A percentile compares a stretch with the other conserved stretches of the same genome.
These are phyloP conservation scores for Barbus barbus DNA, from an alignment of 2,113 vertebrate species.

Conservation along the genomic window DNA sequence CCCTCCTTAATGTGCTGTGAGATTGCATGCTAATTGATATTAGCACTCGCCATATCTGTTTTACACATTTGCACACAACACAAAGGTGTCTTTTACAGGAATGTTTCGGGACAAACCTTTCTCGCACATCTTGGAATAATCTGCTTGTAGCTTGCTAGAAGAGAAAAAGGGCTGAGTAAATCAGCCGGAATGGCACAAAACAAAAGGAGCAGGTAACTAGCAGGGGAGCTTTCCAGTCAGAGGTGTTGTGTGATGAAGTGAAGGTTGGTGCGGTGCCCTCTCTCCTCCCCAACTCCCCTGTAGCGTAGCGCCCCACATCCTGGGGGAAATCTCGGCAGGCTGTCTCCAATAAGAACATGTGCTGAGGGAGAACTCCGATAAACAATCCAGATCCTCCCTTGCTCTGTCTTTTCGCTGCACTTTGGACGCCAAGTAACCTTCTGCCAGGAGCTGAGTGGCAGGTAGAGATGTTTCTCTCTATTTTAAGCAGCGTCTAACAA, in stretches of 20 bases:
- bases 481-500: conserved; percentile 65
- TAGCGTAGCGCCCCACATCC: conserved; percentile 17
- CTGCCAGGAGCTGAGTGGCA: conserved; percentile 69
- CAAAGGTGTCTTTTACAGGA: conserved; percentile 46
- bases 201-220: conserved; percentile 42
- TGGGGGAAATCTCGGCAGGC: conserved; percentile 52
- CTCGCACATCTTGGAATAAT: conserved; percentile 34
- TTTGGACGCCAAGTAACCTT: conserved; percentile 61
- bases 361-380: conserved; percentile 44
- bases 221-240: conserved; percentile 42
- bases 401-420: conserved; percentile 47
- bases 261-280: conserved; percentile 10
- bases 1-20: conserved; percentile 75
- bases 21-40: conserved; percentile 76
- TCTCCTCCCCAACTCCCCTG: neutral
- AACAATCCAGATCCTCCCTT: conserved; percentile 44
- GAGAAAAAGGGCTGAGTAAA: conserved; percentile 8
- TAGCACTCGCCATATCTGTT: conserved; percentile 58
- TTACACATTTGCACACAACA: conserved; percentile 57
- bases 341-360: conserved; percentile 56
- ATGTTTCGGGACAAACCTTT: conserved; percentile 50
- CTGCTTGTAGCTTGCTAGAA: no score
- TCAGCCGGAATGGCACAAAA: conserved; percentile 28
- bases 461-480: conserved; percentile 69
- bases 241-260: conserved; percentile 49